These are phyloP conservation scores for Lycocerus yunnanus DNA, from an alignment of 2,888 invertebrate species.

Conservation along the genomic window DNA sequence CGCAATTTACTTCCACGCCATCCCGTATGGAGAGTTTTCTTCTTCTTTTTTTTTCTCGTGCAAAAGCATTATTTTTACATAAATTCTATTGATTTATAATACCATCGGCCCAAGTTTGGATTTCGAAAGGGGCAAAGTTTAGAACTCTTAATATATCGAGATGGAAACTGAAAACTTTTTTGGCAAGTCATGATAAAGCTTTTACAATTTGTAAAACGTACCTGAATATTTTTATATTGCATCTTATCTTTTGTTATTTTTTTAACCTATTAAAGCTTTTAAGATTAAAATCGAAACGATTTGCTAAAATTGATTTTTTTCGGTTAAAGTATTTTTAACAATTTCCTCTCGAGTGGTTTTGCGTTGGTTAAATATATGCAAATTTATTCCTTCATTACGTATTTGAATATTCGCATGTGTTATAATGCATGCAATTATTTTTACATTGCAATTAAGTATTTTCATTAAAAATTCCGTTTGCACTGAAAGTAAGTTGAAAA, in stretches of 20 bases:
- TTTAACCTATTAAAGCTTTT: not conserved
- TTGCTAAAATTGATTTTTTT: not conserved
- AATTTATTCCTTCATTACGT: conserved; percentile 10
- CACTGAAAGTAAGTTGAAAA: conserved; percentile 23
- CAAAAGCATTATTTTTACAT: not conserved
- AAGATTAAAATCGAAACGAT: not conserved
- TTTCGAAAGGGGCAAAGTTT: not conserved
- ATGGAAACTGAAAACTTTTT: conserved; percentile 1
- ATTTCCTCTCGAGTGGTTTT: conserved; percentile 8
- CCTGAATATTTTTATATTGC: not conserved
- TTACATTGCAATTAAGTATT: conserved; percentile 18
- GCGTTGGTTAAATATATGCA: conserved; percentile 10
- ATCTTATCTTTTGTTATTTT: not conserved
- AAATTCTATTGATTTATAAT: not conserved
- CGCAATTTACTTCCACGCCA: not conserved
- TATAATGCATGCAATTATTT: conserved; percentile 16
- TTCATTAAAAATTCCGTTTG: conserved; percentile 18
- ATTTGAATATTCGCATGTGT: conserved; percentile 20
- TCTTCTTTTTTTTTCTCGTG: not conserved
- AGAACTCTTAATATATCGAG: not conserved
- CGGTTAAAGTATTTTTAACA: conserved; percentile 9
- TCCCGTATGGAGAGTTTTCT: not conserved
- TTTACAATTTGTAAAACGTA: not conserved
- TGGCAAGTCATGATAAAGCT: conserved; percentile 4
- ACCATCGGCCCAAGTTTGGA: not conserved